These are phyloP conservation scores for Neria commutata DNA, from an alignment of 2,888 invertebrate genomes.

Conservation along the genomic window DNA sequence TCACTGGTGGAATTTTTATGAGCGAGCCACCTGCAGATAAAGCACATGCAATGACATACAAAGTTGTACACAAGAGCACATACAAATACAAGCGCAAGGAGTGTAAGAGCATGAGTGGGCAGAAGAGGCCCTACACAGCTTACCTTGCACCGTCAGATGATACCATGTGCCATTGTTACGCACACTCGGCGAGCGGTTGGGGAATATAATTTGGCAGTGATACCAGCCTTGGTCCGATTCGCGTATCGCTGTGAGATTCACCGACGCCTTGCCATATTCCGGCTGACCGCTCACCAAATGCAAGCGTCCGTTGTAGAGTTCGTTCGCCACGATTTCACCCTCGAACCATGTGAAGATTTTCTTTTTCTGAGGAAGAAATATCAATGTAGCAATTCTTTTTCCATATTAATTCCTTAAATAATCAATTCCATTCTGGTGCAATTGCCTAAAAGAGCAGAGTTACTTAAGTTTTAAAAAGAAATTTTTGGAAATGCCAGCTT, in stretches of 20 bases:
- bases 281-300: constrained; percentile 66
- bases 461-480: no score
- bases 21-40: constrained; percentile 84
- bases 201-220: constrained; percentile 86
- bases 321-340: constrained; percentile 70
- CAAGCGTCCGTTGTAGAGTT: constrained; percentile 76
- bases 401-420: no score
- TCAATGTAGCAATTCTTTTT: constrained; percentile 9
- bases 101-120: not conserved
- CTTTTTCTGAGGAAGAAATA: constrained; percentile 67
- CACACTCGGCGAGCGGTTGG: constrained; percentile 84
- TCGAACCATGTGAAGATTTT: constrained; percentile 84
- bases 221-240: constrained; percentile 92
- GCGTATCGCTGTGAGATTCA: constrained; percentile 85
- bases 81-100: not conserved
- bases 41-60: not conserved
- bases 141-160: constrained; percentile 86
- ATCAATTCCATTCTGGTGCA: no score
- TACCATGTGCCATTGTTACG: constrained; percentile 90
- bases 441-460: not conserved
- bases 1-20: constrained; percentile 85
- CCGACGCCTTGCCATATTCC: constrained; percentile 68
- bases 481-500: no score
- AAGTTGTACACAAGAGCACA: constrained; percentile 5
- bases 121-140: constrained; percentile 28